phyloP scores from a whole-genome alignment of 2,113 vertebrate genomes.

The Notiomystis cincta region DNA sequence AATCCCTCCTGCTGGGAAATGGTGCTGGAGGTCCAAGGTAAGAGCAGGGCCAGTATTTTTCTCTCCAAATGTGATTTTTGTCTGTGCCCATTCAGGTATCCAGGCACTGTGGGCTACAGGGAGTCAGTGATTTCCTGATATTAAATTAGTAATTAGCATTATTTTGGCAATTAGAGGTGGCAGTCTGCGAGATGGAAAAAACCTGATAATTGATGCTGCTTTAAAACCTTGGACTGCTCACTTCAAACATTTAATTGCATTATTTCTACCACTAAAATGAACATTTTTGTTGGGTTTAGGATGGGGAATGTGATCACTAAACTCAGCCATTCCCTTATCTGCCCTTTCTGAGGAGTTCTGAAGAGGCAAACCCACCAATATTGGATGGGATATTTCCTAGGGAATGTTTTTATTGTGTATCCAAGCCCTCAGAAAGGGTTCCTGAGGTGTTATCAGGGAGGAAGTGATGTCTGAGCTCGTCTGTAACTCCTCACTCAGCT shows the following conservation, averaged over 20 bases:
- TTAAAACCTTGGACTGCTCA: background rate
- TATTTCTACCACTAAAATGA: background rate
- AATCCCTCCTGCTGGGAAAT: background rate
- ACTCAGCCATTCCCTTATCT: background rate
- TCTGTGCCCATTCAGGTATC: background rate
- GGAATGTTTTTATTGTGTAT: background rate
- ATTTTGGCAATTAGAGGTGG: background rate
- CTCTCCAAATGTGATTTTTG: background rate
- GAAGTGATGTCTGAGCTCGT: rapidly evolving
- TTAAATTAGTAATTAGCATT: background rate
- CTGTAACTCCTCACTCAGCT: background rate
- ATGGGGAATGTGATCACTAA: background rate
- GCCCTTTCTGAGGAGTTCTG: rapidly evolving
- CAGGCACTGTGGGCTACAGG: background rate
- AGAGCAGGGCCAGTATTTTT: background rate
- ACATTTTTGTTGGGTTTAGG: background rate
- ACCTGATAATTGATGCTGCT: background rate
- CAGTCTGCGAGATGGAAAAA: background rate
- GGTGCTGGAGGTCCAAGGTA: background rate
- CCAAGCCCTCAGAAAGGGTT: background rate
- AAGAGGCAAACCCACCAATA: background rate
- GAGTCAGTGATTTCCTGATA: background rate
- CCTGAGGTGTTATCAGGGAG: background rate
- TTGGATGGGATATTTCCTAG: background rate
- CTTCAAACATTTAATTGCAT: background rate